Evolutionary conservation across 2,888 invertebrate genomes (phyloP), one percentile per base, ranked within the genome.

Genomic region (Drosophila longiperda): DNA sequence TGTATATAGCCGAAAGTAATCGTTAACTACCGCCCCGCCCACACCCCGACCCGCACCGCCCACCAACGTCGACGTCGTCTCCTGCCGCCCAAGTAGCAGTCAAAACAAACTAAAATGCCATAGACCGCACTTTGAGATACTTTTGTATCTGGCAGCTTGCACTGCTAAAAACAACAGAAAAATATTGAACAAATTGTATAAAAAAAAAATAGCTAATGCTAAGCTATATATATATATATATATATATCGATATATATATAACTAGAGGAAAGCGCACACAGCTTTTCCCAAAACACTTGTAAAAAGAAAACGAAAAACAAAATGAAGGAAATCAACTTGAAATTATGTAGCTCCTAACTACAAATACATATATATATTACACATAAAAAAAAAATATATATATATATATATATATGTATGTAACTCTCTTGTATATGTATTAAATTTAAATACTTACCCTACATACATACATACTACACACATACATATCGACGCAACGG

Each of bases 151-250:
- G 15, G 50, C 63, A 66, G 71, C 74, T 57, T 40, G 62, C 42
- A 67, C 65, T 62, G 72, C 75, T 75, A 62, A 55, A 29, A 40
- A 4, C 8, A 23, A 34, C 29, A 29, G 7, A 40, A 40, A 60
- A 66, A 55, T 68, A 58, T 77, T 84, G 84, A 87, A 84, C 84
- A 87, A 84, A 84, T 84, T 84, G 83, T 84, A 84, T 77, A 84
- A 75, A 87, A 75, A 75, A 86, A 79, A 75, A 87, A 75, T 83
- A 79, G 79, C 73, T 83, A 85, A 78, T 73, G 80, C 81, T 78
- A 81, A 86, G 76, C 73, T 76, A 67, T 68, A 70, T 61, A 66
- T 73, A 63, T 61, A 52, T 66, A 38, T 59, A 66, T 53, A 53
- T n/a, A n/a, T 63, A 61, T 52, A 40, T 50, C 65, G 34, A 38